Conservation (phyloP, 2,113 vertebrate genomes). For the Coryphaenoides rupestris region DNA sequence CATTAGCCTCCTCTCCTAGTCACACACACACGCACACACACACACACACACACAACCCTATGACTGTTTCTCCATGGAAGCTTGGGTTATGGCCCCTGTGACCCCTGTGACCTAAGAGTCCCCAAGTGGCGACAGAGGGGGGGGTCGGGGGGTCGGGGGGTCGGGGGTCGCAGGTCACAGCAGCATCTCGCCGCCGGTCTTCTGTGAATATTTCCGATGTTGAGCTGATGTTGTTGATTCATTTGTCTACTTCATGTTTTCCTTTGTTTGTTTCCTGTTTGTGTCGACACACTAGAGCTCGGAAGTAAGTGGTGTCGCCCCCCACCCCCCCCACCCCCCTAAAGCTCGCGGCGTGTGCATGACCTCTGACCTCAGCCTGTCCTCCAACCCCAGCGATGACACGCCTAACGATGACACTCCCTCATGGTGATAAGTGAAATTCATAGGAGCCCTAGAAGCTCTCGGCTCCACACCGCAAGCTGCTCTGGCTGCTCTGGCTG, state of each 20-base stretch:
- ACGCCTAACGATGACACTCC: conserved; percentile 87
- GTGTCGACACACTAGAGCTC: conserved; percentile 99
- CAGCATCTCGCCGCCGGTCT: conserved; percentile 24
- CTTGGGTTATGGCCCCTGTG: too few relatives aligned
- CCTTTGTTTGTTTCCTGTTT: conserved; percentile 82
- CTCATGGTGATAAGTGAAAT: conserved; percentile 98
- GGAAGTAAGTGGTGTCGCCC: conserved; percentile 98
- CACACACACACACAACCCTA: too few relatives aligned
- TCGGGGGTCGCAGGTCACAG: conserved; percentile 41
- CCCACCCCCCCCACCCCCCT: too few relatives aligned
- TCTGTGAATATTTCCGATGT: conserved; percentile 66
- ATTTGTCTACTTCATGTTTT: conserved; percentile 80
- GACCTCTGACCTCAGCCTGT: conserved; percentile 86
- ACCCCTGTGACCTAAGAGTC: too few relatives aligned
- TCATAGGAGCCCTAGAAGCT: conserved; percentile 60
- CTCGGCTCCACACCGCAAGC: not conserved
- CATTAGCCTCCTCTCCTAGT: too few relatives aligned
- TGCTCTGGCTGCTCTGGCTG: not conserved
- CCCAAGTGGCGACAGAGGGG: not conserved
- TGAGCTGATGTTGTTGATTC: conserved; percentile 71
- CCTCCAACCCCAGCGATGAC: conserved; percentile 83
- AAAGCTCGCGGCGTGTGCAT: conserved; percentile 85
- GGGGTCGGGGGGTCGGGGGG: conserved; percentile 4
- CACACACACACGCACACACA: too few relatives aligned
- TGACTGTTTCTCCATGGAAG: too few relatives aligned